A percentile compares a stretch with the other conserved stretches of the same genome.
Evolutionary conservation across 2,113 vertebrate genomes (phyloP).

Genomic region (Rhinolophus sinicus): DNA sequence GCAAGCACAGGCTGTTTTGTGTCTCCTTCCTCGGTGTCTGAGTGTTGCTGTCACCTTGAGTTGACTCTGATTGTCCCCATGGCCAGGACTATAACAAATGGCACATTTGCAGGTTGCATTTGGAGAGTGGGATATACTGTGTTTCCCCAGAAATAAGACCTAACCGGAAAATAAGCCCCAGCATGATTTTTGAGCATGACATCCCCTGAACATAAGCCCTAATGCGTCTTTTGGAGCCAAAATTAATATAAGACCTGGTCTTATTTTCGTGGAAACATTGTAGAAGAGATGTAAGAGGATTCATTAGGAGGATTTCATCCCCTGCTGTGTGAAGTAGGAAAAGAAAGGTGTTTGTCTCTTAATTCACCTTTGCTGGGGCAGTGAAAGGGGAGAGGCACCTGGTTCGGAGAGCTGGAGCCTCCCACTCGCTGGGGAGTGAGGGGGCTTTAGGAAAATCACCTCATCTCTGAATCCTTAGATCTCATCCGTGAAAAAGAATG

Average conservation of each 20-base stretch:
- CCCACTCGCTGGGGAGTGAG: fast-evolving
- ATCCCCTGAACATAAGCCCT: too few relatives aligned
- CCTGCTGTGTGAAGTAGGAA: background rate
- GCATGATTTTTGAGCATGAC: too few relatives aligned
- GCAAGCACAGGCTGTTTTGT: fast-evolving
- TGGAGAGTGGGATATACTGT: background rate
- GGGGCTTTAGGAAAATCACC: background rate
- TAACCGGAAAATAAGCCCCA: too few relatives aligned
- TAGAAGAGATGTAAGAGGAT: background rate
- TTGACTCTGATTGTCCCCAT: background rate
- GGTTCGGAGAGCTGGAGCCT: too few relatives aligned
- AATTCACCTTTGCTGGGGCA: background rate
- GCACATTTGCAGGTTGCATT: background rate
- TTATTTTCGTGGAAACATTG: too few relatives aligned
- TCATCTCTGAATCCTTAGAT: background rate
- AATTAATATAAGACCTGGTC: too few relatives aligned
- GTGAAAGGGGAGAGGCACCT: too few relatives aligned
- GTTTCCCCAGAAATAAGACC: too few relatives aligned
- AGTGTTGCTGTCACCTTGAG: background rate
- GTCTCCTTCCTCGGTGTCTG: background rate
- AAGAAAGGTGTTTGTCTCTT: background rate
- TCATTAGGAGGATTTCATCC: background rate
- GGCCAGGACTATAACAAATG: too few relatives aligned
- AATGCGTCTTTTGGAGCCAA: too few relatives aligned
- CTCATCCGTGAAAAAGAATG: background rate